Evolutionary conservation across 2,797 vertebrate species (phyloP), one percentile per base, ranked within the genome.

Genomic region (Leptatherina wallacei): DNA sequence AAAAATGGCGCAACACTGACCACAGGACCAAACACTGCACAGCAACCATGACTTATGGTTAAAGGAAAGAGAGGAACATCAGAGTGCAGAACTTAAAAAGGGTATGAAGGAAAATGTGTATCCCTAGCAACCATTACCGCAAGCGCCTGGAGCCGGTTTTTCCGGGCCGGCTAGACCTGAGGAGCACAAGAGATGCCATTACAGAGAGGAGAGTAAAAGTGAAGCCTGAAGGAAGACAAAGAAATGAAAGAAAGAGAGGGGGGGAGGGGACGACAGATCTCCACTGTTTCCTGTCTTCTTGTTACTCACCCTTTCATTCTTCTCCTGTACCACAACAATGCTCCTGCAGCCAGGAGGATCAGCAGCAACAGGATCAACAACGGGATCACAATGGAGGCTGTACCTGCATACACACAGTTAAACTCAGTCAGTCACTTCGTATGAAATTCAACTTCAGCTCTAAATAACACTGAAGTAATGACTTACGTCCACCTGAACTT

Each of bases 251-350:
- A 65, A 58, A 60, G 69, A 55, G 58, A 12, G 11, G 42, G 22
- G 24, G 8, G 69, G 72, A 77, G n/a, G n/a, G n/a, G n/a, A n/a
- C n/a, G 75, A 75, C 22, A 63, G 40, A 29, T 14, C 44, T 49
- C 12, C 7, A 18, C 3, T 13, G 60, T 30, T 36, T 64, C 2
- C 14, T 51, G 38, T 61, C 3, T 0, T 6, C 12, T 6, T 11
- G 33, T 63, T 7, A 90, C 97, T 96, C 88, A 99, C 98, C 98
- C 97, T 91, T 95, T 95, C 91, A 97, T 96, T 72, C 96, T 92
- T 74, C 89, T 96, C 73, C 95, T 96, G 86, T 98, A 99, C 97
- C 98, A 99, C 73, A 96, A 85, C 22, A 97, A 89, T 0, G 90
- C 93, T 79, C 96, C 96, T 0, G 81, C 95, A 2, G 93, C 88